phyloP scores from a whole-genome alignment of 2,888 invertebrate species.

The Stictocephala bisonia region DNA sequence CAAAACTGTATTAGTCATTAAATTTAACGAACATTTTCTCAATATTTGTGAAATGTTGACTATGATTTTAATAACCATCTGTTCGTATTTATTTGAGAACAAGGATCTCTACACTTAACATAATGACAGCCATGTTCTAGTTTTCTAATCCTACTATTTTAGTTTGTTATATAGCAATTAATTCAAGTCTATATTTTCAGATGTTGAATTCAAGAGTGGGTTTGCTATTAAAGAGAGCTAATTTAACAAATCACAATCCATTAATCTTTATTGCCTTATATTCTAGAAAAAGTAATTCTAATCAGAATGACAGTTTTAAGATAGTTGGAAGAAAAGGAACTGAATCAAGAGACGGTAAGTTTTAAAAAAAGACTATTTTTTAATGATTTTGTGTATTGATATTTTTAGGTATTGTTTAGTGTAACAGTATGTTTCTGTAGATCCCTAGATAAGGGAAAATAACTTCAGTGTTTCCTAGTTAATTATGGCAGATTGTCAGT shows the following conservation, averaged over 20 bases:
- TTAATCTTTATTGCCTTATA: conserved; percentile 37
- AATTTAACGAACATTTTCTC: not conserved
- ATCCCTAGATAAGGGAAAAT: no score
- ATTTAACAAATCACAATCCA: conserved; percentile 37
- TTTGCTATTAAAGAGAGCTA: conserved; percentile 23
- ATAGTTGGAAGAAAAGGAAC: conserved; percentile 53
- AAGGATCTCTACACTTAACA: no score
- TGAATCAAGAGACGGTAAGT: conserved; percentile 49
- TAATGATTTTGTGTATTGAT: no score
- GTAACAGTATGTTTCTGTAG: no score
- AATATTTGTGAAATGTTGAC: not conserved
- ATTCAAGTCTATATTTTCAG: conserved; percentile 3
- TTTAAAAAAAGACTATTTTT: no score
- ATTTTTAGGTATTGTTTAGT: no score
- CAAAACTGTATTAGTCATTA: no score
- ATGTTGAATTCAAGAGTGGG: conserved; percentile 28
- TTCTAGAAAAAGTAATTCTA: conserved; percentile 53
- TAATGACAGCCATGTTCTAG: no score
- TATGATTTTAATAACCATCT: not conserved
- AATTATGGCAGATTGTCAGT: no score
- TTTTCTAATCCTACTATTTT: no score
- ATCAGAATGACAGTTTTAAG: conserved; percentile 54
- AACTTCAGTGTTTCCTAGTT: no score
- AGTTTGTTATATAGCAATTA: no score
- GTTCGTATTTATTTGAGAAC: not conserved